A percentile compares a stretch with the other conserved stretches of the same genome.
These are phyloP conservation scores for Scelioninae gen. 2 DNA, from an alignment of 2,888 invertebrate species.

Conservation along the genomic window DNA sequence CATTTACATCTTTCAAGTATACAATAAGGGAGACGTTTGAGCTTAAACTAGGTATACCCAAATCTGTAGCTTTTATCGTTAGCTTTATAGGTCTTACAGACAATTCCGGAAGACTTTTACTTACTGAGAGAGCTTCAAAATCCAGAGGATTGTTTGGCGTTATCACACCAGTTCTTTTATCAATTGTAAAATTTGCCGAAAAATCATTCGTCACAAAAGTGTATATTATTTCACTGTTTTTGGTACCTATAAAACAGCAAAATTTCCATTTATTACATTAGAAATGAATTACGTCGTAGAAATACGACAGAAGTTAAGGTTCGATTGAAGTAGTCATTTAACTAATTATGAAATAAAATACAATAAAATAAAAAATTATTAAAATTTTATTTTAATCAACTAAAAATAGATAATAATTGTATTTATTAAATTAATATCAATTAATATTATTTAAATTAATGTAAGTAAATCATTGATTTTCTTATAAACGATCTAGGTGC, in stretches of 20 bases:
- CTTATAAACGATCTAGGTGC: no score
- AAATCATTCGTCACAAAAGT: conserved; percentile 87
- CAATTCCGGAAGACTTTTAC: conserved; percentile 67
- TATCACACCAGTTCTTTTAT: conserved; percentile 85
- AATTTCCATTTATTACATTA: no score
- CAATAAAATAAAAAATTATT: no score
- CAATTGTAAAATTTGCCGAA: conserved; percentile 87
- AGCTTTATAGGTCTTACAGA: conserved; percentile 81
- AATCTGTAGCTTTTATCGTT: conserved; percentile 85
- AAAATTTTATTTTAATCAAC: no score
- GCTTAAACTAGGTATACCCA: conserved; percentile 84
- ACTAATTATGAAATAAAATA: no score
- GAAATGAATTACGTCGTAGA: no score
- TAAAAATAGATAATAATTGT: no score
- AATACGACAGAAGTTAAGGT: no score
- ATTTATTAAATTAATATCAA: no score
- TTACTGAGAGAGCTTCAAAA: conserved; percentile 83
- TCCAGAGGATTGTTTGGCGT: conserved; percentile 83
- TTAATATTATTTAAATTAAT: no score
- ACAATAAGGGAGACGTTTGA: conserved; percentile 85
- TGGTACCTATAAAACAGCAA: conserved; percentile 79
- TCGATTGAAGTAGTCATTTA: no score
- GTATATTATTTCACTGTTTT: conserved; percentile 90
- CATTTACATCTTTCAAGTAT: conserved; percentile 90
- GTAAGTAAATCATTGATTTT: no score